Evolutionary conservation across 2,888 invertebrate genomes (phyloP), one percentile per base, ranked within the genome.

Genomic region (Synergus gifuensis): DNA sequence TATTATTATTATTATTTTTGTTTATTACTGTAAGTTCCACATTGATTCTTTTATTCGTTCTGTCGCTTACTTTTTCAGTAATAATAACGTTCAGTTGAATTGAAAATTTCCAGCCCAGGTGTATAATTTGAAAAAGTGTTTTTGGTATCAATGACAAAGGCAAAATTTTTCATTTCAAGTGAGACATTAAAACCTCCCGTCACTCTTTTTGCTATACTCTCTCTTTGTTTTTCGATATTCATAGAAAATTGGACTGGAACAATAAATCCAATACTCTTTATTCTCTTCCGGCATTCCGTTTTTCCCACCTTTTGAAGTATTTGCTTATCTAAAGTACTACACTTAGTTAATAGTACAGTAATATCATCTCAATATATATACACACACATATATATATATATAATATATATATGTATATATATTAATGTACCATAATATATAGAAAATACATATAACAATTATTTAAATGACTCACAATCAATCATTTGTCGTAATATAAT

Each of bases 361-460:
- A 90, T 90, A 85, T 90, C 88, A 88, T 89, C 89, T 89, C 89
- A 89, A 88, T 87, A 88, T 88, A 86, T 87, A 88, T 87, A 86
- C 82, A 85, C 86, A 85, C 84, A 80, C 82, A 79, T 83, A 85
- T 86, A 87, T 87, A 85, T 87, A 88, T 87, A 1, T 22, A 1
- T 1, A 1, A 88, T 88, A 86, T 83, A 85, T 86, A 85, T 84
- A 80, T 83, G 79, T 83, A 85, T 86, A 87, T 87, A 85, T 87
- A 88, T 87, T 89, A 89, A 87, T 88, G 28, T 88, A 89, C 88
- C 87, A 87, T 91, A 89, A 90, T 91, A 90, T 91, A 91, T 91
- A 91, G 91, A 91, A 91, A 90, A 91, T 91, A 91, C 91, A 90
- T 91, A 88, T 91, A 91, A 91, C 90, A 91, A 91, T 91, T 90